phyloP scores from a whole-genome alignment of 2,797 vertebrate genomes.

The Gila robusta region DNA sequence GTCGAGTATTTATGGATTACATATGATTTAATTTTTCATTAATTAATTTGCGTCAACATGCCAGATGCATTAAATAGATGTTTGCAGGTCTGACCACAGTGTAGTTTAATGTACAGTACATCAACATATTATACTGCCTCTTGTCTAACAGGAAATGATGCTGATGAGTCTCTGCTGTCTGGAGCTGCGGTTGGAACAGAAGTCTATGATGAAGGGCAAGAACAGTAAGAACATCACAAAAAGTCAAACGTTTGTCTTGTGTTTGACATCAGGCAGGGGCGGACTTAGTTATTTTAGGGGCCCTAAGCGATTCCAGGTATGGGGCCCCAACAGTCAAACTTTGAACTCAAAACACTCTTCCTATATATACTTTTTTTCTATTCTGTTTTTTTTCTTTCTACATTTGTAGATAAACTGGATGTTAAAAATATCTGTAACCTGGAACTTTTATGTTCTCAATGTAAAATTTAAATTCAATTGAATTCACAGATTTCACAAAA shows the following conservation, averaged over 20 bases:
- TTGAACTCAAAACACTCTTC: too few relatives aligned
- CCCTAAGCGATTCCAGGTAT: too few relatives aligned
- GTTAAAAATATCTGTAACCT: too few relatives aligned
- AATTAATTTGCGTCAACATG: background rate
- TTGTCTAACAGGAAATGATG: constrained; percentile 88
- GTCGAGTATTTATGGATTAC: background rate
- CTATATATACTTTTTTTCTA: too few relatives aligned
- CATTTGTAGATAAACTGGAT: too few relatives aligned
- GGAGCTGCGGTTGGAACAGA: constrained; percentile 95
- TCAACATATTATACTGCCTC: background rate
- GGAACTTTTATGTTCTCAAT: too few relatives aligned
- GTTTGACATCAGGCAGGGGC: background rate
- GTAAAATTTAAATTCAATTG: too few relatives aligned
- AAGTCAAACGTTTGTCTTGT: constrained; percentile 4
- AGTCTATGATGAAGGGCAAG: constrained; percentile 90
- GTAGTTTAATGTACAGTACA: background rate
- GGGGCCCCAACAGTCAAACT: too few relatives aligned
- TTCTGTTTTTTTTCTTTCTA: too few relatives aligned
- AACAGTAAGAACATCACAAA: constrained; percentile 76
- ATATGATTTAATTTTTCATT: background rate
- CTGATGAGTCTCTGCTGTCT: constrained; percentile 94
- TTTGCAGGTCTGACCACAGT: background rate
- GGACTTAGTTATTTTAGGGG: too few relatives aligned
- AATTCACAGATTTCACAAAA: too few relatives aligned
- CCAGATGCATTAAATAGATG: too few relatives aligned